Percentiles rank a stretch among this genome's conserved stretches.
These are phyloP conservation scores for Epizoanthus fatuus DNA, from an alignment of 92 coral and sea anemone genomes.

Conservation along the genomic window DNA sequence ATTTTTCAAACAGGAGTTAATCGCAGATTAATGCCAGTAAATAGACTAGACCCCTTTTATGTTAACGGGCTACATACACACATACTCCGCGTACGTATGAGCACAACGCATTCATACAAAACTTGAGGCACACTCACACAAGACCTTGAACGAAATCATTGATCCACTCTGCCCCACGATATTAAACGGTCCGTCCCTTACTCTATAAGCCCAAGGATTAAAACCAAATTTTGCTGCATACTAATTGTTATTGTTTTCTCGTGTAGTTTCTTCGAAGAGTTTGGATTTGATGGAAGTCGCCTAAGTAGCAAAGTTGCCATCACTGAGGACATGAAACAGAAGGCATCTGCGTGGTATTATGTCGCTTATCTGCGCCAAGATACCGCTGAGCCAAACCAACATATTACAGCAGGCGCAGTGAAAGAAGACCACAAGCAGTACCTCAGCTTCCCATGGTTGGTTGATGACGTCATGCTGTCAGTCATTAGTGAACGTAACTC, in stretches of 20 bases:
- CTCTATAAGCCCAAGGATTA: too few relatives aligned
- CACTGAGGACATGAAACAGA: constrained; percentile 75
- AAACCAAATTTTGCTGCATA: too few relatives aligned
- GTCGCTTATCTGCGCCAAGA: constrained; percentile 71
- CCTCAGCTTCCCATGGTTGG: constrained; percentile 97
- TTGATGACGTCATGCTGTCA: constrained; percentile 92
- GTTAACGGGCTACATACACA: too few relatives aligned
- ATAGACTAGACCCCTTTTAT: too few relatives aligned
- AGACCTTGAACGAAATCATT: too few relatives aligned
- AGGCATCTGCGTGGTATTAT: constrained; percentile 97
- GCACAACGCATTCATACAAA: too few relatives aligned
- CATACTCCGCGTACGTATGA: too few relatives aligned
- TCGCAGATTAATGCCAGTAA: too few relatives aligned
- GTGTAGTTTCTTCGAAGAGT: constrained; percentile 83
- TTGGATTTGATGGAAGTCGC: constrained; percentile 64
- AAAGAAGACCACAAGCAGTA: constrained; percentile 63
- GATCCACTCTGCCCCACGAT: too few relatives aligned
- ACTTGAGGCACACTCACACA: too few relatives aligned
- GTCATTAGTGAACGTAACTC: constrained; percentile 47
- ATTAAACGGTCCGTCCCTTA: too few relatives aligned
- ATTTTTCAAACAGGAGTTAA: too few relatives aligned
- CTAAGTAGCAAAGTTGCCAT: constrained; percentile 49
- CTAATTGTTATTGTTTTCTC: neutral
- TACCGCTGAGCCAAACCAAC: constrained; percentile 22
- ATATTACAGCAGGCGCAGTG: constrained; percentile 22